phyloP scores from a whole-genome alignment of 37 sponge, comb jelly and placozoan species.

The Crambe crambe region DNA sequence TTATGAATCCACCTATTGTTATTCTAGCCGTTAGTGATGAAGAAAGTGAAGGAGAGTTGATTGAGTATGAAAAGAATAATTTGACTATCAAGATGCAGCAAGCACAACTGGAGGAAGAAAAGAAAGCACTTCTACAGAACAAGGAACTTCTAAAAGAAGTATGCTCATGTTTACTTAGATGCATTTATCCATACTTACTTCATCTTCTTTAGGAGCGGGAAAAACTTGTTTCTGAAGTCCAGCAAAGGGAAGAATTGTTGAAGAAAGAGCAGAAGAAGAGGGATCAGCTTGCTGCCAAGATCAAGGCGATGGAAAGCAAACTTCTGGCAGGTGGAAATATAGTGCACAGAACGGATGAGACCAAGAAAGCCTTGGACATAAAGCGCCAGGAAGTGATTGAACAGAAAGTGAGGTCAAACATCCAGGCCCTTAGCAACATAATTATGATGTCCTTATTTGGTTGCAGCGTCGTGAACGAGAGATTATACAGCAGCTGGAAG shows the following conservation, averaged over 20 bases:
- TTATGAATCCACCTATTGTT: not conserved
- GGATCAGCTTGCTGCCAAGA: constrained; percentile 76
- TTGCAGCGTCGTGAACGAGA: constrained; percentile 73
- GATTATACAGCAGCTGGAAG: constrained; percentile 83
- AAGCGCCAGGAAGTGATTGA: constrained; percentile 78
- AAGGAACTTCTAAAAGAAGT: constrained; percentile 84
- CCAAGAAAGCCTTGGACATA: constrained; percentile 71
- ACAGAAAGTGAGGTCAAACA: constrained; percentile 55
- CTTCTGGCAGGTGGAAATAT: constrained; percentile 91
- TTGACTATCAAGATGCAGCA: constrained; percentile 55
- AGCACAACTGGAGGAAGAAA: constrained; percentile 79
- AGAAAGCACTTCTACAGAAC: constrained; percentile 77
- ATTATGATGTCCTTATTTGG: too few relatives aligned
- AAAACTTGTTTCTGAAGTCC: constrained; percentile 61
- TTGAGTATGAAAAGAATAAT: constrained; percentile 34
- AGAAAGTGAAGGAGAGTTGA: constrained; percentile 43
- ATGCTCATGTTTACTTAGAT: not conserved
- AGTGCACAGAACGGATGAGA: constrained; percentile 71
- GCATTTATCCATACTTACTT: not conserved
- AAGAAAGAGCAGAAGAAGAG: constrained; percentile 87
- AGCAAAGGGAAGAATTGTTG: constrained; percentile 53
- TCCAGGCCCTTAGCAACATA: not conserved
- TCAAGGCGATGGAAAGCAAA: constrained; percentile 98
- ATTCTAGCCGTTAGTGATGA: constrained; percentile 32
- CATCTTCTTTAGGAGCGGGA: constrained; percentile 63